Evolutionary conservation across 2,797 vertebrate genomes (phyloP).

Genomic region (Morus bassanus): DNA sequence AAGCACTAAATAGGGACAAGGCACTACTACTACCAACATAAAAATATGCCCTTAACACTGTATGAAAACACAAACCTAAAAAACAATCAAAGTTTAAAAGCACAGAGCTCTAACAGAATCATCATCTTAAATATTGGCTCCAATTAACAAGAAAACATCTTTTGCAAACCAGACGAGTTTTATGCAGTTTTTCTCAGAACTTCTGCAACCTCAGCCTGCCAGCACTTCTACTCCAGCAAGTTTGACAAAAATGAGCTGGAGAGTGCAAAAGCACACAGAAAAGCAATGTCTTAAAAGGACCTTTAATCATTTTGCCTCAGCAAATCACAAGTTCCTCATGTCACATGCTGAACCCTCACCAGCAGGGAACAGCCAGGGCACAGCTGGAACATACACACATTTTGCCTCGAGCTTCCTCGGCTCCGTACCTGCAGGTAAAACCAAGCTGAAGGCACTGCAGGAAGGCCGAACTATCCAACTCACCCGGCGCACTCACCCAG

Average conservation of each 20-base stretch:
- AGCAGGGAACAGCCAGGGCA: not conserved
- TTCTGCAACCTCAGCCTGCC: not conserved
- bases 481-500: rapidly evolving
- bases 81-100: not conserved
- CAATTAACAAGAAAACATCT: not conserved
- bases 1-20: not conserved
- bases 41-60: not conserved
- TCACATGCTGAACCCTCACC: not conserved
- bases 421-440: not conserved
- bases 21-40: not conserved
- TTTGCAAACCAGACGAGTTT: not conserved
- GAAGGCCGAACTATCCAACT: not conserved
- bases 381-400: not conserved
- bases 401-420: not conserved
- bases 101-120: not conserved
- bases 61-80: not conserved
- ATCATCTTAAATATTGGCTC: not conserved
- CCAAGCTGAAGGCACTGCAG: not conserved
- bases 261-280: not conserved
- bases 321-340: not conserved
- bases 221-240: not conserved
- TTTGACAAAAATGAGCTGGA: too few relatives aligned
- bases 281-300: not conserved
- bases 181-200: not conserved
- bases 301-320: not conserved